Conservation (phyloP, 1,140 invertebrate genomes). For the Calliphora vicina region DNA sequence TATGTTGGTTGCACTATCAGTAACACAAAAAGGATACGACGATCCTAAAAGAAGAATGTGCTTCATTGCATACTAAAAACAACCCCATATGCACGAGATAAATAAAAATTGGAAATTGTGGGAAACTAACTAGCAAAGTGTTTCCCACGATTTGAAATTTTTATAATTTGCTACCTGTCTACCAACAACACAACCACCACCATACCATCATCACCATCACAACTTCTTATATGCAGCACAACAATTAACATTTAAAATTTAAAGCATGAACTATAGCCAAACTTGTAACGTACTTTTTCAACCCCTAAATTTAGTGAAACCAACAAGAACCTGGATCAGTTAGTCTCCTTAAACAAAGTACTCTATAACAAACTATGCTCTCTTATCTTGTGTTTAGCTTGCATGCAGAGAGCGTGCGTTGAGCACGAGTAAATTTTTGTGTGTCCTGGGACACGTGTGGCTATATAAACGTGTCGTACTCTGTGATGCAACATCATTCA, state of each 20-base stretch:
- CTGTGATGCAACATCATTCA: constrained; percentile 55
- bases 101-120: constrained; percentile 57
- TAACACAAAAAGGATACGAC: constrained; percentile 29
- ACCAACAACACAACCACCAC: constrained; percentile 36
- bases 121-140: constrained; percentile 63
- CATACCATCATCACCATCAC: constrained; percentile 52
- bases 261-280: constrained; percentile 37
- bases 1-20: constrained; percentile 22
- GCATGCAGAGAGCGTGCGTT: neutral
- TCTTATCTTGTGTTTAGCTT: neutral
- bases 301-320: neutral
- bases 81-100: constrained; percentile 35
- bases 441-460: constrained; percentile 53
- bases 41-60: constrained; percentile 45
- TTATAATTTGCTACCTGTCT: constrained; percentile 25
- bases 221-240: constrained; percentile 45
- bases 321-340: neutral
- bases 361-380: neutral
- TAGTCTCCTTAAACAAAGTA: constrained; percentile 3
- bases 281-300: constrained; percentile 13
- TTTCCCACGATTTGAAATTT: constrained; percentile 60
- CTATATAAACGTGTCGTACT: constrained; percentile 57
- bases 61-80: constrained; percentile 28
- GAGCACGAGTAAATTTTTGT: constrained; percentile 1
- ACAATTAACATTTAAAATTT: constrained; percentile 41